phyloP scores from a whole-genome alignment of 2,797 vertebrate genomes.

The Platyrinchus mystaceus region DNA sequence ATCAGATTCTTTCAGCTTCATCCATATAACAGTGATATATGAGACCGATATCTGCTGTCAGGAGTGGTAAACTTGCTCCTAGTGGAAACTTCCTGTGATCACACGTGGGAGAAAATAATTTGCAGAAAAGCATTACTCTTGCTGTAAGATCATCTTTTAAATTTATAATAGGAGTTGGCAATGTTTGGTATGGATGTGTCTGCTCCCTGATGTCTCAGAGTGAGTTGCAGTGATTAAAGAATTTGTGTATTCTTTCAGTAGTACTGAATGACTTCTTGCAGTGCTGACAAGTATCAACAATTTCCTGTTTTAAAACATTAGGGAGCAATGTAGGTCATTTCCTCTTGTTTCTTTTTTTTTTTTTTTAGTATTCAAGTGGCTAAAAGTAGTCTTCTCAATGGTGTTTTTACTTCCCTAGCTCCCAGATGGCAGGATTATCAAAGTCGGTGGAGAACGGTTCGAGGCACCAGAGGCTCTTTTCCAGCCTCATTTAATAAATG shows the following conservation, averaged over 20 bases:
- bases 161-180: not conserved
- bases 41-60: not conserved
- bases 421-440: slow-evolving; percentile 96
- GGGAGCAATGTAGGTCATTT: slow-evolving; percentile 4
- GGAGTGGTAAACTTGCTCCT: not conserved
- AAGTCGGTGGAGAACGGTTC: slow-evolving; percentile 96
- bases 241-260: not conserved
- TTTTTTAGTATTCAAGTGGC: not conserved
- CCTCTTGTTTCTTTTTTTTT: not conserved
- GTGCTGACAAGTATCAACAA: not conserved
- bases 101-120: not conserved
- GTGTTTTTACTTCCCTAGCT: slow-evolving; percentile 78
- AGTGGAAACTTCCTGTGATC: not conserved
- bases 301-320: slow-evolving; percentile 21
- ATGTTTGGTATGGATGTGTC: not conserved
- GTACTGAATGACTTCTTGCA: not conserved
- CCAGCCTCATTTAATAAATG: slow-evolving; percentile 98
- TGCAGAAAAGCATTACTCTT: not conserved
- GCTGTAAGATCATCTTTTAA: not conserved
- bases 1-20: not conserved
- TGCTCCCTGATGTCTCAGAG: not conserved
- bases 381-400: not conserved
- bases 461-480: slow-evolving; percentile 97
- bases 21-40: not conserved
- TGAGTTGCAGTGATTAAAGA: not conserved